Conservation (phyloP, 2,113 vertebrate species). For the Zosterops japonicus region DNA sequence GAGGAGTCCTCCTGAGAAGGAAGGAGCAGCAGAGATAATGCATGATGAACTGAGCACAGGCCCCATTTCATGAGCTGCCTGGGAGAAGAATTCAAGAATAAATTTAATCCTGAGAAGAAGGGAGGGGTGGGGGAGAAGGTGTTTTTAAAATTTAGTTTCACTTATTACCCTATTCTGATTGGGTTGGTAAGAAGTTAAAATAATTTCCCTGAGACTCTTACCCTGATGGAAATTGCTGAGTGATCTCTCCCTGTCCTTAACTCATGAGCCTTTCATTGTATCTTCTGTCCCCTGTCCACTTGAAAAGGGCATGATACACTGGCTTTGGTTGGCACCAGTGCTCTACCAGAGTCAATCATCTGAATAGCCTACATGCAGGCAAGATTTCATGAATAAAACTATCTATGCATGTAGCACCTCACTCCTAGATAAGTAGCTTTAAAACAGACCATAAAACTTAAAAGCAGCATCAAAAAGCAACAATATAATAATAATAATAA, state of each 20-base stretch:
- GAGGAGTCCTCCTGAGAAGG: background rate
- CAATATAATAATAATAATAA: fast-evolving
- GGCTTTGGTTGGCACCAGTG: background rate
- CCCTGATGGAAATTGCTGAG: background rate
- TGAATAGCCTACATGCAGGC: background rate
- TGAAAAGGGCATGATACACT: background rate
- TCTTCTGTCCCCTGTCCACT: background rate
- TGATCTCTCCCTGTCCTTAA: background rate
- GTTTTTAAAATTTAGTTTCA: background rate
- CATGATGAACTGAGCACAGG: background rate
- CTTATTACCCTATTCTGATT: background rate
- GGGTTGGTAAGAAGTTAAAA: background rate
- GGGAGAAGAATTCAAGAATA: background rate
- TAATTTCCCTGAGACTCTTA: background rate
- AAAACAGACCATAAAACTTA: background rate
- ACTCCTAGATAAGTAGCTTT: background rate
- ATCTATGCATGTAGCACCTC: background rate
- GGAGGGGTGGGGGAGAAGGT: background rate
- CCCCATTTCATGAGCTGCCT: fast-evolving
- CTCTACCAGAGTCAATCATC: background rate
- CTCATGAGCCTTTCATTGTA: background rate
- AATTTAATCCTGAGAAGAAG: background rate
- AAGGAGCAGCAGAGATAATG: background rate
- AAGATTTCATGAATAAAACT: background rate
- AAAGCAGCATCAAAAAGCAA: background rate